phyloP scores from a whole-genome alignment of 1,140 invertebrate genomes.

The Scaptomyza hsui region DNA sequence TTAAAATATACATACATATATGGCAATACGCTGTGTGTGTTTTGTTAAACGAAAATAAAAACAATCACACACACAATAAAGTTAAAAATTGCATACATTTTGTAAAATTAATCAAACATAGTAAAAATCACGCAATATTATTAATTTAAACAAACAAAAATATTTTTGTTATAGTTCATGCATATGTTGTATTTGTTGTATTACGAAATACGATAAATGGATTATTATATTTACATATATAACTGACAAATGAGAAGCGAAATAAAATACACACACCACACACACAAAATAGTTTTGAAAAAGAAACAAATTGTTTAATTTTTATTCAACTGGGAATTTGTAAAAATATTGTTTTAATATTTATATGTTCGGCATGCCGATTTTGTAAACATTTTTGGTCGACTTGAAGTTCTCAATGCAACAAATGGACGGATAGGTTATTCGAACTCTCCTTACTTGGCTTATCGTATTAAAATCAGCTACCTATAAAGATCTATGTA shows the following conservation, averaged over 20 bases:
- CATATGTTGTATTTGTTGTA: slow-evolving; percentile 54
- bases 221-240: slow-evolving; percentile 36
- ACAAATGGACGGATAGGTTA: too few relatives aligned
- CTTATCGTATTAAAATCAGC: too few relatives aligned
- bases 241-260: slow-evolving; percentile 52
- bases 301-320: slow-evolving; percentile 39
- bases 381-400: not conserved
- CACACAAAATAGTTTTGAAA: slow-evolving; percentile 50
- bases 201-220: slow-evolving; percentile 51
- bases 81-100: slow-evolving; percentile 2
- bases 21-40: slow-evolving; percentile 3
- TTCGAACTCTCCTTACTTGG: too few relatives aligned
- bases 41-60: not conserved
- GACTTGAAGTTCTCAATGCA: too few relatives aligned
- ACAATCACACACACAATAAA: slow-evolving; percentile 6
- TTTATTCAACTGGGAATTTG: slow-evolving; percentile 3
- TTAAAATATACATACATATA: too few relatives aligned
- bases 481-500: too few relatives aligned
- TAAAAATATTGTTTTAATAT: not conserved
- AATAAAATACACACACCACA: slow-evolving; percentile 49
- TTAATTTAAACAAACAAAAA: slow-evolving; percentile 50
- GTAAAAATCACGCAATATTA: slow-evolving; percentile 76
- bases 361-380: not conserved
- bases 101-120: slow-evolving; percentile 68
- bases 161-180: slow-evolving; percentile 51